These are phyloP conservation scores for Tarsius wallacei DNA, from an alignment of 2,797 vertebrate species.

Conservation along the genomic window DNA sequence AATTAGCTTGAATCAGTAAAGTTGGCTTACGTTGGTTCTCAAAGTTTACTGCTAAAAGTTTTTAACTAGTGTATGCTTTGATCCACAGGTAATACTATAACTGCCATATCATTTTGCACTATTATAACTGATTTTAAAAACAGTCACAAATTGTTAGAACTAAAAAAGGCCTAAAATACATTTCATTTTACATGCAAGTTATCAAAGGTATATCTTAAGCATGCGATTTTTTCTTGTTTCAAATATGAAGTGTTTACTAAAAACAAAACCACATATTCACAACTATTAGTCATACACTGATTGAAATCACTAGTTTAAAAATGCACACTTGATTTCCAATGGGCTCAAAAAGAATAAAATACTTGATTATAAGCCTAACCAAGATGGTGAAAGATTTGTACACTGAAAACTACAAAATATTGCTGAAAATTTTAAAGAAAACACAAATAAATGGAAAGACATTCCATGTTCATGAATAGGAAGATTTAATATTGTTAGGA, in stretches of 20 bases:
- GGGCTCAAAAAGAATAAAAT: slow-evolving; percentile 34
- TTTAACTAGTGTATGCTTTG: slow-evolving; percentile 18
- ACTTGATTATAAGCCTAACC: not conserved
- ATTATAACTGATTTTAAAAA: slow-evolving; percentile 18
- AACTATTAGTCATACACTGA: not conserved
- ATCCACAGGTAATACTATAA: slow-evolving; percentile 25
- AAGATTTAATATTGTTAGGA: not conserved
- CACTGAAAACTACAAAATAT: not conserved
- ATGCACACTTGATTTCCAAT: slow-evolving; percentile 11
- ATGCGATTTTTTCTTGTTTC: slow-evolving; percentile 9
- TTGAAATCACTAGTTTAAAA: not conserved
- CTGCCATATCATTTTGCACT: slow-evolving; percentile 9
- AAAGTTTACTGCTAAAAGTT: not conserved
- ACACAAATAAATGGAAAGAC: not conserved
- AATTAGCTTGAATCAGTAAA: slow-evolving; percentile 10
- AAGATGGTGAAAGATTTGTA: not conserved
- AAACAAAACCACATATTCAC: slow-evolving; percentile 11
- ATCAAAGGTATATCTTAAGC: not conserved
- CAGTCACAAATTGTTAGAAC: not conserved
- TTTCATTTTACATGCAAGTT: slow-evolving; percentile 35
- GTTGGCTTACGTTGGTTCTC: not conserved
- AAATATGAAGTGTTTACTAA: slow-evolving; percentile 1
- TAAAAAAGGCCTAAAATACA: slow-evolving; percentile 1
- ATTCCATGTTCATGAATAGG: not conserved
- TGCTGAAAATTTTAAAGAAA: not conserved